Evolutionary conservation across 2,888 invertebrate species (phyloP).

Genomic region (Erebia ligea): DNA sequence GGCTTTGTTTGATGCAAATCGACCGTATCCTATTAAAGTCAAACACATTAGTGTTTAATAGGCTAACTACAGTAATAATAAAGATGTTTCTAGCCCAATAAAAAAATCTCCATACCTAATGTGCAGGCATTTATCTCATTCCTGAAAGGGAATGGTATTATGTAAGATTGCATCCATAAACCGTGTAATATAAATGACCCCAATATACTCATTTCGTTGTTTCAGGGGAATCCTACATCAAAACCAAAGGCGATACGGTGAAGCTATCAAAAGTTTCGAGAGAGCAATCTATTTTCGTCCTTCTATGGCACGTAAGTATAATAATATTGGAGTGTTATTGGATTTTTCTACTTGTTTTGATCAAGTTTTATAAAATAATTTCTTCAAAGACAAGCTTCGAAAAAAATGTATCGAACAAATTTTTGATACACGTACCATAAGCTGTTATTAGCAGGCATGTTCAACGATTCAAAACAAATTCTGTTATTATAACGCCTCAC

Average conservation of each 20-base stretch:
- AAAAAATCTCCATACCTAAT: not conserved
- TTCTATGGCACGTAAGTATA: constrained; percentile 94
- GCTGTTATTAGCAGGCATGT: too few relatives aligned
- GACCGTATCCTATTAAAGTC: too few relatives aligned
- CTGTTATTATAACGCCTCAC: not conserved
- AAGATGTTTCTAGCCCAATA: not conserved
- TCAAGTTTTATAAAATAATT: not conserved
- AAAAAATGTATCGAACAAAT: not conserved
- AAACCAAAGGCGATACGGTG: constrained; percentile 92
- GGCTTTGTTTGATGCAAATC: too few relatives aligned
- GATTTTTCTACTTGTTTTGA: constrained; percentile 11
- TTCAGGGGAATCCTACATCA: constrained; percentile 96
- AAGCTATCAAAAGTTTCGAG: constrained; percentile 95
- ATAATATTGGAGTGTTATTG: constrained; percentile 26
- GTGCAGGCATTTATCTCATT: not conserved
- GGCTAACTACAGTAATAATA: too few relatives aligned
- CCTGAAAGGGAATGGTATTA: not conserved
- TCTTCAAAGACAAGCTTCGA: not conserved
- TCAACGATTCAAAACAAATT: not conserved
- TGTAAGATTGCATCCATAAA: not conserved
- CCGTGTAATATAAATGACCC: constrained; percentile 34
- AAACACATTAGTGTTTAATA: too few relatives aligned
- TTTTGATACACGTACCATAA: not conserved
- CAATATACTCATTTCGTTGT: constrained; percentile 65
- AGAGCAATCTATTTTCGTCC: constrained; percentile 96